Conservation (phyloP, 2,113 vertebrate genomes). For the Pelmatolapia mariae region DNA sequence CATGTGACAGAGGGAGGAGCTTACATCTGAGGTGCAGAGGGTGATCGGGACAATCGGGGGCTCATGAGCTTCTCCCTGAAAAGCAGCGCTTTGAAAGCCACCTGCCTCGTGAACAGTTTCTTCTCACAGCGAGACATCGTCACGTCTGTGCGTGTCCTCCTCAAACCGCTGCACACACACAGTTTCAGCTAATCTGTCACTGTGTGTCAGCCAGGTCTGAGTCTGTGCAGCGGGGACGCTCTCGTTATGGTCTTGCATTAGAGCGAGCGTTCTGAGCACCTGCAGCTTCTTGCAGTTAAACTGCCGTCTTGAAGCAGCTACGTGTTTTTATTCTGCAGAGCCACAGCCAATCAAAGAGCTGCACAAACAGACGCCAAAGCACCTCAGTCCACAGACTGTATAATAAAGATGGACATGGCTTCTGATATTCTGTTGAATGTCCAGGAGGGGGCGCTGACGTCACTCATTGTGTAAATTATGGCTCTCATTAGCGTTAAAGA, state of each 20-base stretch:
- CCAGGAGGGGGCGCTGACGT: not conserved
- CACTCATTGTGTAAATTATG: not conserved
- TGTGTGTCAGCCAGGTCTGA: not conserved
- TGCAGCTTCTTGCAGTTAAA: not conserved
- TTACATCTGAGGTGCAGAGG: not conserved
- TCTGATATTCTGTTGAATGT: not conserved
- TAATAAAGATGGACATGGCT: not conserved
- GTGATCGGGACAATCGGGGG: not conserved
- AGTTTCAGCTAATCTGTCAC: not conserved
- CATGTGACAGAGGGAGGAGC: not conserved
- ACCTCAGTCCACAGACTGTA: not conserved
- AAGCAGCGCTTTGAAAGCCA: not conserved
- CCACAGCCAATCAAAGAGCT: not conserved
- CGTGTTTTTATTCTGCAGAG: not conserved
- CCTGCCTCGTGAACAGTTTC: not conserved
- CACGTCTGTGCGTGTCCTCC: fast-evolving
- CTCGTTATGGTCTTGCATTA: not conserved
- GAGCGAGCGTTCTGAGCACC: not conserved
- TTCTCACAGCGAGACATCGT: not conserved
- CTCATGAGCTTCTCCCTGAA: not conserved
- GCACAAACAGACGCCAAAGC: not conserved
- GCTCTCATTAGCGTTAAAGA: not conserved
- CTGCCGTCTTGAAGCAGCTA: no score
- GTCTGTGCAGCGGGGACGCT: not conserved
- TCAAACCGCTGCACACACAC: fast-evolving